Conservation (phyloP, 2,888 invertebrate genomes). For the Melinaea marsaeus region DNA sequence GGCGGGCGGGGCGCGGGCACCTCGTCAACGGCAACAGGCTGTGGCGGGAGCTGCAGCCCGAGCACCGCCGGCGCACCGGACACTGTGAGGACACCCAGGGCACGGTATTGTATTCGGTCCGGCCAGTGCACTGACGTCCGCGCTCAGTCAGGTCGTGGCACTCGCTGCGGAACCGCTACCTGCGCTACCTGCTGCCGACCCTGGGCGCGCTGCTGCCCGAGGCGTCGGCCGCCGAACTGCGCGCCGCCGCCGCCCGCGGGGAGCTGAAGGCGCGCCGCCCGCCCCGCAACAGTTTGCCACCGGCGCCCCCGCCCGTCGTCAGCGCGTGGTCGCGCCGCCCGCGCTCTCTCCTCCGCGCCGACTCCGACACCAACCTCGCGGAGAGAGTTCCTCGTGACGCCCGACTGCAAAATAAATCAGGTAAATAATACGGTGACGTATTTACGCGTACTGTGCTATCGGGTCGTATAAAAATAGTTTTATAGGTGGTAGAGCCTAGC, state of each 20-base stretch:
- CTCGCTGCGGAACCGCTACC: slow-evolving; percentile 68
- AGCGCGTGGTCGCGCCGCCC: slow-evolving; percentile 36
- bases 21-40: slow-evolving; percentile 62
- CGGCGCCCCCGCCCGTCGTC: slow-evolving; percentile 24
- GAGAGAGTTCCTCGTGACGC: background rate
- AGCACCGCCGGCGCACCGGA: slow-evolving; percentile 42
- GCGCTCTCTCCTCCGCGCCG: slow-evolving; percentile 17
- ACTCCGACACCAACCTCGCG: slow-evolving; percentile 16
- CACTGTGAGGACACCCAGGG: slow-evolving; percentile 35
- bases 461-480: too few relatives aligned
- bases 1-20: slow-evolving; percentile 40
- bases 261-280: slow-evolving; percentile 6
- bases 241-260: slow-evolving; percentile 33
- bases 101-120: background rate
- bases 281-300: slow-evolving; percentile 8
- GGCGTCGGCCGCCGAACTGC: slow-evolving; percentile 40
- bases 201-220: slow-evolving; percentile 48
- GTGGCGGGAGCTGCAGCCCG: slow-evolving; percentile 52
- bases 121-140: background rate
- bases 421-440: too few relatives aligned
- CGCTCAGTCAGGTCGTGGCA: slow-evolving; percentile 61
- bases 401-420: too few relatives aligned
- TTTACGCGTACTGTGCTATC: too few relatives aligned
- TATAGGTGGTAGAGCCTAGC: too few relatives aligned
- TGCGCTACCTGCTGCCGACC: slow-evolving; percentile 61